Evolutionary conservation across 2,797 vertebrate genomes (phyloP).

Genomic region (Aeoliscus strigatus): DNA sequence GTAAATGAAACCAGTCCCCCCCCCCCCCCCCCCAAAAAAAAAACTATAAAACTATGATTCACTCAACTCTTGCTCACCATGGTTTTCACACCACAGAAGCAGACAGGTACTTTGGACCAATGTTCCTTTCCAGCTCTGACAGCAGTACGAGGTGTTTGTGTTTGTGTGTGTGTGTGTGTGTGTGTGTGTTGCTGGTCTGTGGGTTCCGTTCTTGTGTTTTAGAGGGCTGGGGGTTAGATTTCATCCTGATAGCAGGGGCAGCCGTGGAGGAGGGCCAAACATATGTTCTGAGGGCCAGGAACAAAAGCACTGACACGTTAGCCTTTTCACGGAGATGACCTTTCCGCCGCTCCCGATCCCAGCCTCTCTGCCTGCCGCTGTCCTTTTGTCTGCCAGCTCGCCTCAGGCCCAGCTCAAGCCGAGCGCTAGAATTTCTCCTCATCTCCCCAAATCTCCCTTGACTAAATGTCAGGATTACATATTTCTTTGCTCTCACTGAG

Average conservation of each 20-base stretch:
- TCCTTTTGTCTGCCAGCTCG: slow-evolving; percentile 89
- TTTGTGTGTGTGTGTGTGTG: slow-evolving; percentile 22
- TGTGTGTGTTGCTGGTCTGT: too few relatives aligned
- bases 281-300: slow-evolving; percentile 80
- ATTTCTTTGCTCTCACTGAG: slow-evolving; percentile 85
- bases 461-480: slow-evolving; percentile 97
- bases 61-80: slow-evolving; percentile 53
- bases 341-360: slow-evolving; percentile 80
- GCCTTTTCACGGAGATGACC: slow-evolving; percentile 88
- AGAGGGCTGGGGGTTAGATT: slow-evolving; percentile 70
- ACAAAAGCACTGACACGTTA: slow-evolving; percentile 85
- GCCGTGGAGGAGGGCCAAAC: slow-evolving; percentile 73
- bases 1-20: too few relatives aligned
- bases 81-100: slow-evolving; percentile 42
- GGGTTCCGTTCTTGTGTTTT: slow-evolving; percentile 61
- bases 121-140: slow-evolving; percentile 39
- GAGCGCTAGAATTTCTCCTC: slow-evolving; percentile 89
- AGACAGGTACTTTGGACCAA: slow-evolving; percentile 57
- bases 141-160: slow-evolving; percentile 44
- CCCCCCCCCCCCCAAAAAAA: too few relatives aligned
- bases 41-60: too few relatives aligned
- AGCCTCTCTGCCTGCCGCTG: slow-evolving; percentile 73
- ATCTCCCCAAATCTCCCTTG: slow-evolving; percentile 93
- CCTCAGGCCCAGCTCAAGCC: slow-evolving; percentile 75
- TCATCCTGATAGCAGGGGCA: slow-evolving; percentile 72